These are phyloP conservation scores for Eristalis pertinax DNA, from an alignment of 2,888 invertebrate species.

Conservation along the genomic window DNA sequence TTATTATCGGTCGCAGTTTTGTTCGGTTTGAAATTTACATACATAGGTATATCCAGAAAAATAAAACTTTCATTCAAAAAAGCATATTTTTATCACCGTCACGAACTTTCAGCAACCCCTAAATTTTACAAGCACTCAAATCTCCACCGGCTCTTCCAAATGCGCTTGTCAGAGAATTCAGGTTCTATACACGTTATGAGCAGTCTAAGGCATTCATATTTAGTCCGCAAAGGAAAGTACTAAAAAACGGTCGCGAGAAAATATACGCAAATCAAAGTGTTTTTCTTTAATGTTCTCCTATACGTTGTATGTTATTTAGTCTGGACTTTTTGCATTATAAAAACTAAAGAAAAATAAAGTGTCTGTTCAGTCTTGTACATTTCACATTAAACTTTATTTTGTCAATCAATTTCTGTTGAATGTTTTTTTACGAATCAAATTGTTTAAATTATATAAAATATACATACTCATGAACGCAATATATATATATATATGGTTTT, in stretches of 20 bases:
- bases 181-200: conserved; percentile 52
- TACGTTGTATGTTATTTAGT: not conserved
- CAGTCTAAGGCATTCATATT: conserved; percentile 73
- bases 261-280: conserved; percentile 38
- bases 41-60: not conserved
- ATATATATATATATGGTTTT: not conserved
- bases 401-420: not conserved
- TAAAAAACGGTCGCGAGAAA: conserved; percentile 78
- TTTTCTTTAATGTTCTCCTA: conserved; percentile 24
- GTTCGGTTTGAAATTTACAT: not conserved
- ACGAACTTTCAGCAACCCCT: conserved; percentile 64
- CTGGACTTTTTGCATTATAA: not conserved
- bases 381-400: conserved; percentile 17
- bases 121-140: conserved; percentile 34
- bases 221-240: conserved; percentile 81
- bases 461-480: not conserved
- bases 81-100: conserved; percentile 30
- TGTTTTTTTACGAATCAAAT: not conserved
- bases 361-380: conserved; percentile 44
- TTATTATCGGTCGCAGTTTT: too few relatives aligned
- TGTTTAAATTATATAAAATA: not conserved
- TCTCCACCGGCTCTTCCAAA: conserved; percentile 30
- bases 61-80: conserved; percentile 18
- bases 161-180: conserved; percentile 68
- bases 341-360: conserved; percentile 10